Conservation (phyloP, 2,888 invertebrate species). For the Leptura quadrifasciata region DNA sequence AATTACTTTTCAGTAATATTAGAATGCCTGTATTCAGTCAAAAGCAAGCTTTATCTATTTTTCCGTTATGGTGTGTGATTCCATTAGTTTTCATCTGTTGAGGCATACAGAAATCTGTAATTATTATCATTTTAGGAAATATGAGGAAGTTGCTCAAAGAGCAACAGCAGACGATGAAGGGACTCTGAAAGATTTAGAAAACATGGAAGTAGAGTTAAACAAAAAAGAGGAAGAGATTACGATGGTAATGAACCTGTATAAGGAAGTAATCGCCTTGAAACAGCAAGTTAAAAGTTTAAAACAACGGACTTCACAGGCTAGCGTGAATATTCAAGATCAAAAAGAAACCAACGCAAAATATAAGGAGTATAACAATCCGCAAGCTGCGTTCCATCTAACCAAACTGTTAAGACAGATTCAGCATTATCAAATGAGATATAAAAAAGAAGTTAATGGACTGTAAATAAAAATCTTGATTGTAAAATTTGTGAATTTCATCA, state of each 20-base stretch:
- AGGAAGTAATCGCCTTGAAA: conserved; percentile 72
- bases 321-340: conserved; percentile 53
- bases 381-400: conserved; percentile 70
- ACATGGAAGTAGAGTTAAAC: conserved; percentile 68
- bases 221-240: conserved; percentile 73
- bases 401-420: conserved; percentile 72
- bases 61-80: neutral
- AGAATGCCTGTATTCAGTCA: too few relatives aligned
- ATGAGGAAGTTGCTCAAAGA: conserved; percentile 66
- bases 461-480: conserved; percentile 37
- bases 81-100: too few relatives aligned
- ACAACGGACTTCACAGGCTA: conserved; percentile 64
- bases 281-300: conserved; percentile 70
- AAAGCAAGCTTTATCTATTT: too few relatives aligned
- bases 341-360: conserved; percentile 50
- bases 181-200: conserved; percentile 66
- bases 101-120: neutral
- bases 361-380: conserved; percentile 65
- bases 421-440: conserved; percentile 68
- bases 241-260: conserved; percentile 72
- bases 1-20: too few relatives aligned
- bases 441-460: conserved; percentile 48
- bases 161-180: conserved; percentile 55
- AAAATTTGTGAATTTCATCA: neutral
- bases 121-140: conserved; percentile 60